A percentile compares a stretch with the other conserved stretches of the same genome.
phyloP scores from a whole-genome alignment of 2,888 invertebrate genomes.

The Maniola hyperantus region DNA sequence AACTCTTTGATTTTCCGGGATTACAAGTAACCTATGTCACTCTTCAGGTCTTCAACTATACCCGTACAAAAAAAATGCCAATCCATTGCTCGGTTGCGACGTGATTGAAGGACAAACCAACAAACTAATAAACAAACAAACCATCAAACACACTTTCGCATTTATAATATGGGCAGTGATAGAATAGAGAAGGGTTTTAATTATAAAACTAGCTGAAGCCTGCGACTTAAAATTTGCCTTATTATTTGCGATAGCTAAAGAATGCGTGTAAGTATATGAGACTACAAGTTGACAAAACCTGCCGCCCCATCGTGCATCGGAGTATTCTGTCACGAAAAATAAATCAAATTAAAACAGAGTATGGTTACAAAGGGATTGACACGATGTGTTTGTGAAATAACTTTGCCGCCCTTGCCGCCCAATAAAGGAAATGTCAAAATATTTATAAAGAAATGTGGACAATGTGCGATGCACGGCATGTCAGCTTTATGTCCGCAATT shows the following conservation, averaged over 20 bases:
- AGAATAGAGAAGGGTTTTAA: no score
- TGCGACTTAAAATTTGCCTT: no score
- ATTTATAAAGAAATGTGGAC: slow-evolving; percentile 80
- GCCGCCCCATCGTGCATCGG: slow-evolving; percentile 62
- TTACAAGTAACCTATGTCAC: no score
- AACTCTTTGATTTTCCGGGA: no score
- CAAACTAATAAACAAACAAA: no score
- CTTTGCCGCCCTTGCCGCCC: slow-evolving; percentile 68
- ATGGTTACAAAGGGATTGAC: slow-evolving; percentile 70
- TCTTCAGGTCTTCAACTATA: no score
- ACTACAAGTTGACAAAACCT: slow-evolving; percentile 76
- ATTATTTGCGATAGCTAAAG: neutral
- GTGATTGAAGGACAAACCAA: no score
- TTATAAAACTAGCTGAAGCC: no score
- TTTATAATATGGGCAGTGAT: no score
- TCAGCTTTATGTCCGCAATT: slow-evolving; percentile 70
- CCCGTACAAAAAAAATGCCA: no score
- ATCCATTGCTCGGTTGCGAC: no score
- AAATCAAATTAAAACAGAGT: slow-evolving; percentile 78
- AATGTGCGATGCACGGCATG: slow-evolving; percentile 69
- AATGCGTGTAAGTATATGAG: slow-evolving; percentile 54
- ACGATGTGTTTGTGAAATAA: slow-evolving; percentile 74
- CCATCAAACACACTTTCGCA: no score
- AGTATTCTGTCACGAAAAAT: slow-evolving; percentile 74
- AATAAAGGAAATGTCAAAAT: slow-evolving; percentile 81